Percentiles rank a stretch among this genome's conserved stretches.
Conservation (phyloP, 2,113 vertebrate species). For the Merops nubicus region DNA sequence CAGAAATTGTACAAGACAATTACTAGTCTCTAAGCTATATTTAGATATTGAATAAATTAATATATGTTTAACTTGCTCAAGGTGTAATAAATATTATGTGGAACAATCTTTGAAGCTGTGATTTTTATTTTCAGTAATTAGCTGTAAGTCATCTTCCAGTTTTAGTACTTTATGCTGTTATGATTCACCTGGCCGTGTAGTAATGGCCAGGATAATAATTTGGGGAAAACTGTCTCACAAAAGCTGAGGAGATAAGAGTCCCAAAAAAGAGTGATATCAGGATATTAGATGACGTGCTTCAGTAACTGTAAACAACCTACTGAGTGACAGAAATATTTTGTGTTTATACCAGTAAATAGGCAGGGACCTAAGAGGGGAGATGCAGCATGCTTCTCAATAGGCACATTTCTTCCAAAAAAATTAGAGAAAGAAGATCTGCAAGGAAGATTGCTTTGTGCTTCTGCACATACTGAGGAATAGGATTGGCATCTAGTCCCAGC, state of each 20-base stretch:
- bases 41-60: background rate
- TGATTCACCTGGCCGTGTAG: background rate
- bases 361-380: background rate
- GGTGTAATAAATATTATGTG: background rate
- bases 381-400: background rate
- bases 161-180: background rate
- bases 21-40: background rate
- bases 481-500: background rate
- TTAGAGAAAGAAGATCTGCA: background rate
- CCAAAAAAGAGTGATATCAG: background rate
- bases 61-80: background rate
- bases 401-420: background rate
- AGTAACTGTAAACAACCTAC: background rate
- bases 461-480: background rate
- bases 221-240: background rate
- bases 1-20: background rate
- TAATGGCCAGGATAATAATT: background rate
- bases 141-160: background rate
- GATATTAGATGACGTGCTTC: background rate
- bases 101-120: constrained; percentile 5
- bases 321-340: background rate
- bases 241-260: background rate
- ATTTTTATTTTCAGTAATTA: constrained; percentile 22
- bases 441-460: background rate
- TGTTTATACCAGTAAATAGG: background rate